phyloP scores from a whole-genome alignment of 2,888 invertebrate genomes.

The Eilema depressum region DNA sequence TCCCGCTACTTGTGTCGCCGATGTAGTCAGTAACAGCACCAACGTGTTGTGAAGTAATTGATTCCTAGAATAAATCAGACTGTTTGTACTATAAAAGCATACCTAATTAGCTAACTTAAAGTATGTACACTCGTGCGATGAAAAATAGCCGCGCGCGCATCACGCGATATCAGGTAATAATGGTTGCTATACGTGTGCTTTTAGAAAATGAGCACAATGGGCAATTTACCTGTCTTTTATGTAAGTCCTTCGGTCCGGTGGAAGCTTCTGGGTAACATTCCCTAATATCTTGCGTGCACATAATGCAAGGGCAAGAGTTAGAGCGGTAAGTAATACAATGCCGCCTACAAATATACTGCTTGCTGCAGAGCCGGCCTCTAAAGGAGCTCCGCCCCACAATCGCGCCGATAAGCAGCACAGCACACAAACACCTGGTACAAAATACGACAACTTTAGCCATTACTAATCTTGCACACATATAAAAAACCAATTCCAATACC shows the following conservation, averaged over 20 bases:
- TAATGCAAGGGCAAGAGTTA: constrained; percentile 90
- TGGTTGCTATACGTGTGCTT: neutral
- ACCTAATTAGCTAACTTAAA: too few relatives aligned
- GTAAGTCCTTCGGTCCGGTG: constrained; percentile 85
- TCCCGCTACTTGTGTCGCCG: constrained; percentile 75
- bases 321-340: constrained; percentile 88
- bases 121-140: too few relatives aligned
- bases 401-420: constrained; percentile 89
- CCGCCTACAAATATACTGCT: constrained; percentile 90
- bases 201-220: neutral
- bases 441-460: neutral
- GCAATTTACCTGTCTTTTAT: constrained; percentile 82
- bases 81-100: neutral
- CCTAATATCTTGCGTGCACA: constrained; percentile 89
- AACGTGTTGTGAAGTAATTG: constrained; percentile 75
- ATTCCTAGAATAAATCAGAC: constrained; percentile 56
- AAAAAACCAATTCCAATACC: neutral
- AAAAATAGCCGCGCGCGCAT: too few relatives aligned
- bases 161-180: too few relatives aligned
- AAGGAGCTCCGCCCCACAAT: constrained; percentile 88
- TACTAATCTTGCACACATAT: neutral
- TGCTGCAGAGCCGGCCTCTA: constrained; percentile 84
- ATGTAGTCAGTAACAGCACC: constrained; percentile 68
- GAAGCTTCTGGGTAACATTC: constrained; percentile 87
- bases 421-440: constrained; percentile 87